Percentiles rank a stretch among this genome's conserved stretches.
phyloP scores from a whole-genome alignment of 1,140 invertebrate genomes.

The Liolophura sinensis region DNA sequence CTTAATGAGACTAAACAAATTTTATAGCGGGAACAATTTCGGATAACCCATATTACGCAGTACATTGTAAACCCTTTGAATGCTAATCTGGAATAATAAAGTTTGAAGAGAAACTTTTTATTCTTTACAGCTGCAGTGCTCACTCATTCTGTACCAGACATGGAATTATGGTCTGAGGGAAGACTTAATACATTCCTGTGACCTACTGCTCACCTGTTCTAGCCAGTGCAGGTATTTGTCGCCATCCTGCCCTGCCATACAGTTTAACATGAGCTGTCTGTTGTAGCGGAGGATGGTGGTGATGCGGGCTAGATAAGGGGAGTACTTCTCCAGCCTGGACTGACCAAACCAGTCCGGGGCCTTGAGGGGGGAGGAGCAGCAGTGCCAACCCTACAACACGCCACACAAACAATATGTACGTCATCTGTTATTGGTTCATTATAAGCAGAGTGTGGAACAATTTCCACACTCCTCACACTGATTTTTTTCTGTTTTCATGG shows the following conservation, averaged over 20 bases:
- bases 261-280: slow-evolving; percentile 28
- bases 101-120: no score
- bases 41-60: no score
- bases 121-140: no score
- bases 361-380: slow-evolving; percentile 13
- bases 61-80: no score
- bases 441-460: no score
- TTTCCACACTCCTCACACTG: no score
- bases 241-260: slow-evolving; percentile 24
- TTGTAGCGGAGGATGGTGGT: slow-evolving; percentile 38
- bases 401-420: background rate
- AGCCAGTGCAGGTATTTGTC: slow-evolving; percentile 30
- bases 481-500: no score
- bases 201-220: slow-evolving; percentile 22
- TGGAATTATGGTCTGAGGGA: background rate
- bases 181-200: background rate
- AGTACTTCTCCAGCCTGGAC: slow-evolving; percentile 26
- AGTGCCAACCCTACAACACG: background rate
- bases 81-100: no score
- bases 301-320: slow-evolving; percentile 35
- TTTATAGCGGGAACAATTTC: no score
- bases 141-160: no score
- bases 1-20: no score
- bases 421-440: no score
- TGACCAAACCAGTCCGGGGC: slow-evolving; percentile 35